phyloP scores from a whole-genome alignment of 30 jellyfish, hydroid and myxozoan genomes.

The Mastigias papua region DNA sequence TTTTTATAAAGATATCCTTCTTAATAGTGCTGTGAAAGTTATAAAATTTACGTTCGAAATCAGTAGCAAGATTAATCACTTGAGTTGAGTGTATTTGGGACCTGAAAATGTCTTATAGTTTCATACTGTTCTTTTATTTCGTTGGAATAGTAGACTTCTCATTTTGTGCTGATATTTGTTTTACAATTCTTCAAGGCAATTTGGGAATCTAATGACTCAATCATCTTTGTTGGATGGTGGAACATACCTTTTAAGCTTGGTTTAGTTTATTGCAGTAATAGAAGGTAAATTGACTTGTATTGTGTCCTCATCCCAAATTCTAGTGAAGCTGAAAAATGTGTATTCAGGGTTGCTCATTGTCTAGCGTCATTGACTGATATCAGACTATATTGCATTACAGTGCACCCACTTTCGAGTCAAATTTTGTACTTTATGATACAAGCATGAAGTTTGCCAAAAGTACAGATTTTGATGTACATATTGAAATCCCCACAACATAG shows the following conservation, averaged over 20 bases:
- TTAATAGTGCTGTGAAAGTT: background rate
- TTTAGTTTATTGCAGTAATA: slow-evolving; percentile 74
- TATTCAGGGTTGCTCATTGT: background rate
- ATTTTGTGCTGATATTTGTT: background rate
- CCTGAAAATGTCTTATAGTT: background rate
- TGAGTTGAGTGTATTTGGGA: background rate
- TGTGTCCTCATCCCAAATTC: too few species aligned
- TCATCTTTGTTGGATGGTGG: slow-evolving; percentile 82
- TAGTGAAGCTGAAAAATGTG: background rate
- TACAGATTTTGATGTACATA: too few species aligned
- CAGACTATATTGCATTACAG: background rate
- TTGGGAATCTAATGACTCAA: slow-evolving; percentile 75
- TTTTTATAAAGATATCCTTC: background rate
- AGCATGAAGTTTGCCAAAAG: background rate
- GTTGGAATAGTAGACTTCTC: background rate
- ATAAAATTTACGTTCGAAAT: background rate
- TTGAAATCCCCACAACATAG: too few species aligned
- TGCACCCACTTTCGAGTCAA: background rate
- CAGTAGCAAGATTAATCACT: background rate
- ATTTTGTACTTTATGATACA: background rate
- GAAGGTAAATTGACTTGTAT: too few species aligned
- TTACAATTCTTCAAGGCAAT: background rate
- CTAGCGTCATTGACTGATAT: background rate
- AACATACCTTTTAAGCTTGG: slow-evolving; percentile 84
- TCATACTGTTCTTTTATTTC: background rate